Evolutionary conservation across 2,797 vertebrate species (phyloP).

Genomic region (Molossus alvarezi): DNA sequence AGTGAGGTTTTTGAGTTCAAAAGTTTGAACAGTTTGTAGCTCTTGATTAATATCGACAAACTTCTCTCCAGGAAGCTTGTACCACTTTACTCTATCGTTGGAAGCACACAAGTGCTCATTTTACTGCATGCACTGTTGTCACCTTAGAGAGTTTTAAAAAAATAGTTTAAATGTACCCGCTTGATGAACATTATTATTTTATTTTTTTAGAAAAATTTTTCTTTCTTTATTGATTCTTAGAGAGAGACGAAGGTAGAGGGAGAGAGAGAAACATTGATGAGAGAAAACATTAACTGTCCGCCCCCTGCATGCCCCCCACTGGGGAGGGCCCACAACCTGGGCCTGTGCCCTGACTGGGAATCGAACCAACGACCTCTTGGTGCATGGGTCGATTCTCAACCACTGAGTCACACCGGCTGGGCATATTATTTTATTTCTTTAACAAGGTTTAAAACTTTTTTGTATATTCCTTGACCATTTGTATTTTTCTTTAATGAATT

Average conservation of each 20-base stretch:
- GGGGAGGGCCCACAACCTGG: too few species aligned
- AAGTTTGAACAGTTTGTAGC: not conserved
- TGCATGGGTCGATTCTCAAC: too few species aligned
- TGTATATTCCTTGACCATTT: not conserved
- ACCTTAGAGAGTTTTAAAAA: not conserved
- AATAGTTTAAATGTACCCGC: not conserved
- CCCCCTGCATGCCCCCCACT: too few species aligned
- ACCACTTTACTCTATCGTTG: not conserved
- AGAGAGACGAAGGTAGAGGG: too few species aligned
- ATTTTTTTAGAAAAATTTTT: too few species aligned
- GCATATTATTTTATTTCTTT: not conserved
- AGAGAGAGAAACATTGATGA: too few species aligned
- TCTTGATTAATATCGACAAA: not conserved
- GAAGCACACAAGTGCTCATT: not conserved
- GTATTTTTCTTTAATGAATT: conserved; percentile 8
- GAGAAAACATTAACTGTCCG: too few species aligned
- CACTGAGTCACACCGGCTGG: too few species aligned
- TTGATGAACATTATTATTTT: not conserved
- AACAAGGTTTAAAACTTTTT: not conserved
- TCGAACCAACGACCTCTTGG: too few species aligned
- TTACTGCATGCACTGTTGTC: not conserved
- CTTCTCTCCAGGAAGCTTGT: not conserved
- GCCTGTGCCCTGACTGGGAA: too few species aligned
- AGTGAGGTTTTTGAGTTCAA: conserved; percentile 17
- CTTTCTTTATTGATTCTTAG: too few species aligned